Conservation (phyloP, 2,888 invertebrate genomes). For the Hypolimnas misippus region DNA sequence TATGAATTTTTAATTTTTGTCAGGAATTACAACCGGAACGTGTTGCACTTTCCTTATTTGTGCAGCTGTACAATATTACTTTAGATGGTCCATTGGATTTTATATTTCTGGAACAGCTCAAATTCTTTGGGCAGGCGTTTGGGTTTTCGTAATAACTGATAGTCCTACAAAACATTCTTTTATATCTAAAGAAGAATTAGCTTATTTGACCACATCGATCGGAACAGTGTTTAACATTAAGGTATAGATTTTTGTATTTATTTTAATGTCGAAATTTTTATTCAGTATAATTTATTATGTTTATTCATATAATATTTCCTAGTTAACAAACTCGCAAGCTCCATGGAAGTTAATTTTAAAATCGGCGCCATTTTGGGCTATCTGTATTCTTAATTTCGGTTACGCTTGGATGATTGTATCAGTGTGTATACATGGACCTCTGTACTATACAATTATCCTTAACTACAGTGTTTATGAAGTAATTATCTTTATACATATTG, state of each 20-base stretch:
- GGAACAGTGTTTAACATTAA: constrained; percentile 75
- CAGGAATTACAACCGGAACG: constrained; percentile 83
- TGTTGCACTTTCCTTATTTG: constrained; percentile 87
- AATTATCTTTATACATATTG: constrained; percentile 42
- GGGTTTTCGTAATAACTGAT: constrained; percentile 85
- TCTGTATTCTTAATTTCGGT: constrained; percentile 73
- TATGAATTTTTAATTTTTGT: background rate
- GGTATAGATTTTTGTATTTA: no score
- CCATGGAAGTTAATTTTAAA: constrained; percentile 70
- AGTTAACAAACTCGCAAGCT: constrained; percentile 68
- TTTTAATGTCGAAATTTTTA: background rate
- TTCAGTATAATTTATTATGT: no score
- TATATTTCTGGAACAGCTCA: constrained; percentile 84
- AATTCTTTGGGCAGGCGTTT: constrained; percentile 79
- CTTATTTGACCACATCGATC: constrained; percentile 84
- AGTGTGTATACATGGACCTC: constrained; percentile 69
- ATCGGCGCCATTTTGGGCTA: constrained; percentile 71
- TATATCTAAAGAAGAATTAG: constrained; percentile 84
- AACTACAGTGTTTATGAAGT: constrained; percentile 67
- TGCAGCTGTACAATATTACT: constrained; percentile 84
- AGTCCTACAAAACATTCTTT: constrained; percentile 84
- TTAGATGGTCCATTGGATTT: constrained; percentile 87
- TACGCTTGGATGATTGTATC: constrained; percentile 78
- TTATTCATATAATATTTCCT: constrained; percentile 21
- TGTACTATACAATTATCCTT: constrained; percentile 65